Evolutionary conservation across 2,113 vertebrate species (phyloP), one percentile per base, ranked within the genome.

Genomic region (Peromyscus californicus): DNA sequence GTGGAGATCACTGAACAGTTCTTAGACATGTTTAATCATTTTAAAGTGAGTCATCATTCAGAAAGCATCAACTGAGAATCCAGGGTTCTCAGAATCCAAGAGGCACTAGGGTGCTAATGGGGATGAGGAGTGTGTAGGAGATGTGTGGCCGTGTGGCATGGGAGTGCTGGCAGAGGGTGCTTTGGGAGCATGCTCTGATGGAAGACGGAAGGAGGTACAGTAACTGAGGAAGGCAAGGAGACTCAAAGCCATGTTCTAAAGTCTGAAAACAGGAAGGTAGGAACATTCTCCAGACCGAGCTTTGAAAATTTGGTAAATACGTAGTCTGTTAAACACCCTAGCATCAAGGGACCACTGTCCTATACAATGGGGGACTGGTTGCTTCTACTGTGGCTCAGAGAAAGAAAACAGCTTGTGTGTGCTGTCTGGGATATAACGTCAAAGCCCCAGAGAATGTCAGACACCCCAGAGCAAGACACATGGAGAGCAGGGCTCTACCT

Each of bases 101-200:
- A 54, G 29, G 74, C 17, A 42, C 26, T 0, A 4, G 69, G 75
- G 36, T 21, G 24, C n/a, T n/a, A 9, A 5, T 5, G 8, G 78
- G 54, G 59, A 69, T 5, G 15, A 42, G 21, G 21, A 0, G 29
- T 42, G 54, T 61, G 22, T 7, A 21, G 1, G 31, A n/a, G 0
- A 8, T 0, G 26, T 7, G 11, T 2, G 0, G 0, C 1, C 39
- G 7, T 8, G 1, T 2, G 29, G 45, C 9, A 31, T 2, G 29
- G 33, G 22, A 1, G 51, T 29, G 59, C 45, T 0, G 6, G 22
- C 13, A 15, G 65, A 72, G 39, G 76, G 26, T 39, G 65, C 48
- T 54, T 1, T 1, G 24, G 31, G 61, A 63, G 39, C 19, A 19
- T 1, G 12, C 22, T 42, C 26, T 17, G 61, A 79, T 0, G 3